Evolutionary conservation across 2,888 invertebrate genomes (phyloP).

Genomic region (Caenorhabditis afra): DNA sequence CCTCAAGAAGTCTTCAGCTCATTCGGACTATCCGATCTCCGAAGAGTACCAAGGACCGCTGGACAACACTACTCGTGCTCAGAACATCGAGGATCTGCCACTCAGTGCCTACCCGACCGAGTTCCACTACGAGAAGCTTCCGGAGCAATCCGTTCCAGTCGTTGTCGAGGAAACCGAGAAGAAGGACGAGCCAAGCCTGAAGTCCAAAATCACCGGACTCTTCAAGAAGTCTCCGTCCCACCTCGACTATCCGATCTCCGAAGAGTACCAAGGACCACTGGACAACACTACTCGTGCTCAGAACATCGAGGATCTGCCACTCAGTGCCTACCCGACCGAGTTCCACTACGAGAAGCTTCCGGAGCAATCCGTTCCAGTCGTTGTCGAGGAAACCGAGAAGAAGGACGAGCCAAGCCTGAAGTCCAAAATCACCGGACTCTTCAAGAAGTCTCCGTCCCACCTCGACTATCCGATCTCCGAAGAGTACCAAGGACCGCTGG

Average conservation of each 20-base stretch:
- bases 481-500: constrained; percentile 9
- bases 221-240: constrained; percentile 34
- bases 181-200: constrained; percentile 19
- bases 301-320: constrained; percentile 60
- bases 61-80: constrained; percentile 18
- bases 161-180: constrained; percentile 15
- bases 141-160: constrained; percentile 13
- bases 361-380: constrained; percentile 10
- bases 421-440: constrained; percentile 26
- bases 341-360: constrained; percentile 49
- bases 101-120: constrained; percentile 37
- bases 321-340: constrained; percentile 57
- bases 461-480: constrained; percentile 26
- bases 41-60: constrained; percentile 35
- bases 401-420: constrained; percentile 26
- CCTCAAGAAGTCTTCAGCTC: constrained; percentile 58
- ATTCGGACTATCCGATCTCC: constrained; percentile 26
- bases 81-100: constrained; percentile 48
- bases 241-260: constrained; percentile 23
- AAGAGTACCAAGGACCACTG: constrained; percentile 11
- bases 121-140: constrained; percentile 54
- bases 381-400: constrained; percentile 17
- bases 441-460: constrained; percentile 24
- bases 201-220: constrained; percentile 31
- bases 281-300: constrained; percentile 27